These are phyloP conservation scores for Rhingia campestris DNA, from an alignment of 2,888 invertebrate species.

Conservation along the genomic window DNA sequence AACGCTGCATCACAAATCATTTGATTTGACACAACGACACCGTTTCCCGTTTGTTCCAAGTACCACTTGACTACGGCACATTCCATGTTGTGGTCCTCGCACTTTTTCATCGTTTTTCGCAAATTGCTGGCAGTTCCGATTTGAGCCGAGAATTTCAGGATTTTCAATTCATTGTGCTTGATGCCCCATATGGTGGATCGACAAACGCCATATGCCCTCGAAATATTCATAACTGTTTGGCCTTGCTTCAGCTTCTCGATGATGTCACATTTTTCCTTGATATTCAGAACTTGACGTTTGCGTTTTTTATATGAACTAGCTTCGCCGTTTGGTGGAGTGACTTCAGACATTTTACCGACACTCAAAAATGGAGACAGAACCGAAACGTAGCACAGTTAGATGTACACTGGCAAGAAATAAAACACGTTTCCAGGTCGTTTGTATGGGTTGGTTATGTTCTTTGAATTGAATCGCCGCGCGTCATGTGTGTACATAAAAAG, in stretches of 20 bases:
- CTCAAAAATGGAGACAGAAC: not conserved
- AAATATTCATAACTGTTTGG: not conserved
- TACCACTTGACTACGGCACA: constrained; percentile 31
- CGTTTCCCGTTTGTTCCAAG: not conserved
- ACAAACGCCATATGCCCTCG: constrained; percentile 34
- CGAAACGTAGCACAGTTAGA: constrained; percentile 28
- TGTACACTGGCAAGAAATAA: constrained; percentile 24
- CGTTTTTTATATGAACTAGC: constrained; percentile 5
- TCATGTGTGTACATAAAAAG: constrained; percentile 25
- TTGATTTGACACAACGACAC: constrained; percentile 22
- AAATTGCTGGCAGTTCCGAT: constrained; percentile 23
- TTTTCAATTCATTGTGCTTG: constrained; percentile 23
- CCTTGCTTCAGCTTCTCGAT: constrained; percentile 32
- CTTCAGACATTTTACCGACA: constrained; percentile 6
- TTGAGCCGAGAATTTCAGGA: constrained; percentile 29
- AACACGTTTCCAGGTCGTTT: not conserved
- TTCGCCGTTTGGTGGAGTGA: not conserved
- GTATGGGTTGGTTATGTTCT: constrained; percentile 29
- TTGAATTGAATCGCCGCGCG: constrained; percentile 36
- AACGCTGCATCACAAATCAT: constrained; percentile 34
- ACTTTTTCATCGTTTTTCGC: constrained; percentile 33
- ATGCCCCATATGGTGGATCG: constrained; percentile 40
- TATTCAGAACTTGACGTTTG: constrained; percentile 33
- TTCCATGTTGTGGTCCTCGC: constrained; percentile 23
- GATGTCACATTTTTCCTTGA: constrained; percentile 54